Evolutionary conservation across 2,113 vertebrate species (phyloP).

Genomic region (Cheilinus undulatus): DNA sequence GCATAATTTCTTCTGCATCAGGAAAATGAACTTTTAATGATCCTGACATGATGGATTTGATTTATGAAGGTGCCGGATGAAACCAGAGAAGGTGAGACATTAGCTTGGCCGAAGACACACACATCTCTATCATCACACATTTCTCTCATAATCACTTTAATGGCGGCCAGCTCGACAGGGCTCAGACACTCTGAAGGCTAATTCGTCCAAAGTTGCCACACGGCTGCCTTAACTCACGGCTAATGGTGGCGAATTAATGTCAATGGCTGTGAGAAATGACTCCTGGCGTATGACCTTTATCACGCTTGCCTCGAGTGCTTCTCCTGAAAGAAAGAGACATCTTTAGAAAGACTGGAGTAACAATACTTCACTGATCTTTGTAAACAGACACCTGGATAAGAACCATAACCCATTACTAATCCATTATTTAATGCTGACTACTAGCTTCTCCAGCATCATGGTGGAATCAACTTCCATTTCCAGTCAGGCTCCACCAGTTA

Average conservation of each 20-base stretch:
- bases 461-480: too few species aligned
- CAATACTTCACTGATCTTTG: too few species aligned
- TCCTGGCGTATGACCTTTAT: conserved; percentile 10
- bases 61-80: conserved; percentile 2
- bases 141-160: conserved; percentile 14
- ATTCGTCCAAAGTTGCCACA: conserved; percentile 3
- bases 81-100: neutral
- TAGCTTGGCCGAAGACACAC: neutral
- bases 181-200: conserved; percentile 3
- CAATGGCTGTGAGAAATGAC: neutral
- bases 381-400: too few species aligned
- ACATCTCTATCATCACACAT: conserved; percentile 3
- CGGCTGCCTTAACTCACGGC: neutral
- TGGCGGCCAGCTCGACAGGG: neutral
- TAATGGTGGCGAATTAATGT: conserved; percentile 27
- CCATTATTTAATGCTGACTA: too few species aligned
- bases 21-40: conserved; percentile 40
- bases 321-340: neutral
- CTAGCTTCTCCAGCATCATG: too few species aligned
- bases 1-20: neutral
- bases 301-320: neutral
- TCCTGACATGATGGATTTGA: conserved; percentile 18
- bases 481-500: too few species aligned
- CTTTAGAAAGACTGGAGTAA: neutral
- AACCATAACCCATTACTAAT: too few species aligned